These are phyloP conservation scores for Euphonia xanthogaster DNA, from an alignment of 2,797 vertebrate genomes.

Conservation along the genomic window DNA sequence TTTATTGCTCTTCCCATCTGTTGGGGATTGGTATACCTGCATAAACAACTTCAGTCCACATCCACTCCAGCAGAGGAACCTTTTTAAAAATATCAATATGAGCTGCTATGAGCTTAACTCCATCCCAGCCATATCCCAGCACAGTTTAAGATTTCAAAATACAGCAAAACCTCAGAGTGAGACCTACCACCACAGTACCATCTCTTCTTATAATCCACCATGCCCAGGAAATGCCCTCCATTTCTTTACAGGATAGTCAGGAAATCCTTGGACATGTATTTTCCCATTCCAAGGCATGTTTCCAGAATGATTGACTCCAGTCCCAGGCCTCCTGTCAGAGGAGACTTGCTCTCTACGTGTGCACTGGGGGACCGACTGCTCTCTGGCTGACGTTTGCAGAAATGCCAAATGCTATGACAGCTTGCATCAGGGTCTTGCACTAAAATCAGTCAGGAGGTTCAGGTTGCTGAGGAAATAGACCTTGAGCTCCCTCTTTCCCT, in stretches of 20 bases:
- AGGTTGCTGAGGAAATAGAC: neutral
- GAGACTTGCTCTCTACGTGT: neutral
- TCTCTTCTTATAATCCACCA: neutral
- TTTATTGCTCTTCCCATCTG: slow-evolving; percentile 39
- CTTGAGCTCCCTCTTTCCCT: neutral
- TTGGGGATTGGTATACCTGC: neutral
- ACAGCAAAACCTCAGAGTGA: neutral
- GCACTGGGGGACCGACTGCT: accelerated
- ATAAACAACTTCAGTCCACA: slow-evolving; percentile 8
- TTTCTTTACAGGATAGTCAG: neutral
- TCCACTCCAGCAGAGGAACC: neutral
- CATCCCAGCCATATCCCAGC: neutral
- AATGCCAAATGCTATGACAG: neutral
- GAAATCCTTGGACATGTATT: neutral
- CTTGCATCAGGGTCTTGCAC: neutral
- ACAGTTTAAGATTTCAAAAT: neutral
- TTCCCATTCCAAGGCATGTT: accelerated
- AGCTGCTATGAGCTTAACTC: neutral
- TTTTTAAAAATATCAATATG: neutral
- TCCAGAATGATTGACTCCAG: neutral
- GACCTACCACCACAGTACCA: accelerated
- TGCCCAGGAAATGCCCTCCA: neutral
- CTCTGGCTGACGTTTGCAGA: neutral
- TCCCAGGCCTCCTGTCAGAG: neutral
- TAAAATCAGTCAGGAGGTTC: neutral